Base-by-base conservation (phyloP, 2,113 vertebrate genomes). In the Rhagologus leucostigma region DNA sequence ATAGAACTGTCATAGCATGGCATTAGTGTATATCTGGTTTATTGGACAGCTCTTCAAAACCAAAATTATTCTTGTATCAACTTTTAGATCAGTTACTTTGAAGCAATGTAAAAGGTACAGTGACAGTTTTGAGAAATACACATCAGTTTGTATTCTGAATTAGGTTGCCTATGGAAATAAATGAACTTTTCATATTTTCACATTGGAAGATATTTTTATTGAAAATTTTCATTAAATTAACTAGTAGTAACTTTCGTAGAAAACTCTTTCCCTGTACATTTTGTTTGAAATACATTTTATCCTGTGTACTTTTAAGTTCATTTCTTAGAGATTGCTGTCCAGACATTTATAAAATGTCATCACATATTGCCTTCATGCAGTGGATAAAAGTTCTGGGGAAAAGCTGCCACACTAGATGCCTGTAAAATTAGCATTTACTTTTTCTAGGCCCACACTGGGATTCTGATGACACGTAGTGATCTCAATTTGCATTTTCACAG, bases 1-100 rank as follows among this genome's bases (percentile, higher is more conserved):
- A 76, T 59, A 86, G 83, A 91, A 94, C 52, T 75, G 53, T 94
- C 90, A 80, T 94, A 92, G 97, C 95, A 97, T 97, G 97, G 85
- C 88, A 92, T 96, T 94, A 83, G 56, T 95, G 67, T 95, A 49
- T 92, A 89, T 83, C 79, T 1, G 9, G 81, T 96, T 95, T 93
- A 94, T 79, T 82, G 75, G 65, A 71, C 69, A 91, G 47, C 74
- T 96, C 84, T 96, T 95, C 83, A 97, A 95, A 85, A 95, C 29
- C 90, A 96, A 97, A 97, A 98, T 89, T 98, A 98, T 98, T 98
- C 98, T 98, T 98, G 88, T 98, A 98, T 97, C 35, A 95, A 95
- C 95, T 97, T 97, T 95, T 95, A 96, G 97, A 97, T 96, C 76
- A 83, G 95, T 97, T 98, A 91, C 97, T 95, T 96, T 95, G 95